These are phyloP conservation scores for Synanthedon andrenaeformis DNA, from an alignment of 2,888 invertebrate species.

Conservation along the genomic window DNA sequence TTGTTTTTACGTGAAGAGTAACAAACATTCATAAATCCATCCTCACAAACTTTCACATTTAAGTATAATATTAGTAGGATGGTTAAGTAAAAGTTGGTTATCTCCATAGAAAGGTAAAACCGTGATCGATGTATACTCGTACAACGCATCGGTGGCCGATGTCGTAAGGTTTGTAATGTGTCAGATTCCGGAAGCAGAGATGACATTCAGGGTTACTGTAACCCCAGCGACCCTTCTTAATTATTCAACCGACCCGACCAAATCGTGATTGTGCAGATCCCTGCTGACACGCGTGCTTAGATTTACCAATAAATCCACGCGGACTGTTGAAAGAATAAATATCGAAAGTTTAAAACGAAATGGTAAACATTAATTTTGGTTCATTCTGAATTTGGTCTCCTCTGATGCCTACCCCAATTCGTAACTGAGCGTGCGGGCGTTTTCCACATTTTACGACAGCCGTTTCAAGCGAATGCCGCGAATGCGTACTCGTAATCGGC, in stretches of 20 bases:
- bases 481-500: conserved; percentile 30
- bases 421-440: conserved; percentile 15
- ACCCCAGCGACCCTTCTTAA: conserved; percentile 36
- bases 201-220: conserved; percentile 30
- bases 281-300: conserved; percentile 18
- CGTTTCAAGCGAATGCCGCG: conserved; percentile 25
- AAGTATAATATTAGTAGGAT: no score
- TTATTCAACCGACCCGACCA: conserved; percentile 37
- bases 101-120: no score
- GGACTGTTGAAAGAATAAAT: not conserved
- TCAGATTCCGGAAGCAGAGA: conserved; percentile 27
- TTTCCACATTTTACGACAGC: conserved; percentile 32
- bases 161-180: conserved; percentile 12
- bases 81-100: no score
- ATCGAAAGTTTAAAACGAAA: not conserved
- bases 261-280: conserved; percentile 29
- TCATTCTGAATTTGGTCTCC: conserved; percentile 10
- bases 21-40: no score
- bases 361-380: not conserved
- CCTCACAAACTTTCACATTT: no score
- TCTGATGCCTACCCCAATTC: conserved; percentile 3
- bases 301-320: conserved; percentile 17
- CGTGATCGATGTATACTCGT: no score
- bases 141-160: conserved; percentile 1
- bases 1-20: no score